These are phyloP conservation scores for Menura novaehollandiae DNA, from an alignment of 2,113 vertebrate genomes.

Conservation along the genomic window DNA sequence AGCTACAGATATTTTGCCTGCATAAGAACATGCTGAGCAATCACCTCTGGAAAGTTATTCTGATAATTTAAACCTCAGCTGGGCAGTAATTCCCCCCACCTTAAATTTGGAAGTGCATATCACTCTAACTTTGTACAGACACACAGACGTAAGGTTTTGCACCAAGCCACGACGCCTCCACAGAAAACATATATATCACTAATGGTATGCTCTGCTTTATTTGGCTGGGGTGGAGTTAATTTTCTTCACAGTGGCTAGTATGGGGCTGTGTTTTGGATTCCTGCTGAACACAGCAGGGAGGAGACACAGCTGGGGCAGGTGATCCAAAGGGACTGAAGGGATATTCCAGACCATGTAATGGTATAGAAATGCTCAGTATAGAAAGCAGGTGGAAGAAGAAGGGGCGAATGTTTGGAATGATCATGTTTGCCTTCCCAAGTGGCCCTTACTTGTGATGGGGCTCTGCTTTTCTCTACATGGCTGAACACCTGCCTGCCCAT, in stretches of 20 bases:
- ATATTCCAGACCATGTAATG: background rate
- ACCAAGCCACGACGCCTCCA: rapidly evolving
- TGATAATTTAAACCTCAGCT: background rate
- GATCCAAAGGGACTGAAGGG: background rate
- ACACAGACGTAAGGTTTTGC: background rate
- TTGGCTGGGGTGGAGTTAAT: too few species aligned
- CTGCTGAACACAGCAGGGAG: background rate
- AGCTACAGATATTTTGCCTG: background rate
- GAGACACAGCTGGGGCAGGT: background rate
- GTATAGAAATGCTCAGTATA: rapidly evolving
- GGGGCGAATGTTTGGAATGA: too few species aligned
- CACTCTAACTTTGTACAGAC: rapidly evolving
- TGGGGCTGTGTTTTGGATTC: too few species aligned
- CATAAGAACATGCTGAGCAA: background rate
- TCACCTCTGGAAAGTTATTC: background rate
- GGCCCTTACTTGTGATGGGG: too few species aligned
- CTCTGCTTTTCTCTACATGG: too few species aligned
- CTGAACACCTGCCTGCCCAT: too few species aligned
- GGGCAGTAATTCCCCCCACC: rapidly evolving
- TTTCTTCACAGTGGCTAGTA: too few species aligned
- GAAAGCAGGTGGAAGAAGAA: too few species aligned
- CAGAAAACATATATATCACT: rapidly evolving
- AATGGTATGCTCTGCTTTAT: background rate
- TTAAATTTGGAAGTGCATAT: rapidly evolving
- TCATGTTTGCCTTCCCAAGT: too few species aligned